phyloP scores from a whole-genome alignment of 2,888 invertebrate genomes.

The Craniophora ligustri region DNA sequence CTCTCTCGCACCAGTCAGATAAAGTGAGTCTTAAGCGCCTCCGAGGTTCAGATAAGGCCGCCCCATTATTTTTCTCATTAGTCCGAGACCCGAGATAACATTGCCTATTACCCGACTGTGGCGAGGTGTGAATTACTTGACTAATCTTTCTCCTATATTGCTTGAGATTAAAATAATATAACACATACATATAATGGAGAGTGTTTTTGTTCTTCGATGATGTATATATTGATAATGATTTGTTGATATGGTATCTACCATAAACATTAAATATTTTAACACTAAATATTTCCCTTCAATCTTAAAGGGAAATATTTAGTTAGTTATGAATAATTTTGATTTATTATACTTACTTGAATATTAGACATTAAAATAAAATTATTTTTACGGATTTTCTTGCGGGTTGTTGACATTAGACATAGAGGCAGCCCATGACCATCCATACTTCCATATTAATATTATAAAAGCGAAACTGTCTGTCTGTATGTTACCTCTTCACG shows the following conservation, averaged over 20 bases:
- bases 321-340: no score
- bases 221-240: constrained; percentile 35
- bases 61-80: constrained; percentile 60
- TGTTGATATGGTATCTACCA: constrained; percentile 19
- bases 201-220: constrained; percentile 38
- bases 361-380: no score
- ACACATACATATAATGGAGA: constrained; percentile 45
- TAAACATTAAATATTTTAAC: no score
- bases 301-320: no score
- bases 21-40: constrained; percentile 50
- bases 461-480: no score
- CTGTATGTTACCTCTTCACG: no score
- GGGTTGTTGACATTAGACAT: no score
- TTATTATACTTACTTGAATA: no score
- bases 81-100: constrained; percentile 54
- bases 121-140: constrained; percentile 58
- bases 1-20: constrained; percentile 36
- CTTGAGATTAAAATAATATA: constrained; percentile 63
- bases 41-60: constrained; percentile 50
- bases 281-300: no score
- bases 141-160: constrained; percentile 63
- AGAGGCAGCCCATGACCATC: no score
- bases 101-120: constrained; percentile 46
- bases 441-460: no score
- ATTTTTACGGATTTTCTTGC: no score